These are phyloP conservation scores for Latheticus oryzae DNA, from an alignment of 2,888 invertebrate species.

Conservation along the genomic window DNA sequence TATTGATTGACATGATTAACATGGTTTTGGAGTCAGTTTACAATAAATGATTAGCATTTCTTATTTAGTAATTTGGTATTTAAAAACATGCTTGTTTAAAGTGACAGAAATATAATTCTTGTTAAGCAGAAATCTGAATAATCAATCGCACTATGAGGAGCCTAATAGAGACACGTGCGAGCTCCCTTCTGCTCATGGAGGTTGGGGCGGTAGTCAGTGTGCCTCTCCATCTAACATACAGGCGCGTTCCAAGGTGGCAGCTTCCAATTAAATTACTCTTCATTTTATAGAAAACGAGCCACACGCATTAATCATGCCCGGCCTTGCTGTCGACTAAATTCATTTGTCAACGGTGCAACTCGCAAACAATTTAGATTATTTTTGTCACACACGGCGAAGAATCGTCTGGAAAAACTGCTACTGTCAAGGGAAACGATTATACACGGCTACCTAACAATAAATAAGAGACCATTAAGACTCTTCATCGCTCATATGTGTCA, in stretches of 20 bases:
- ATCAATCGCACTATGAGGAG: conserved; percentile 39
- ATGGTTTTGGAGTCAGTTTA: no score
- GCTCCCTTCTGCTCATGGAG: conserved; percentile 20
- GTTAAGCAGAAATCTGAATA: conserved; percentile 43
- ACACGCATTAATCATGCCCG: conserved; percentile 52
- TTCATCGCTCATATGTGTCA: conserved; percentile 40
- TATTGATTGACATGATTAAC: no score
- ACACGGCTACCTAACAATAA: conserved; percentile 40
- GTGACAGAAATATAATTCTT: no score
- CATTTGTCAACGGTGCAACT: conserved; percentile 56
- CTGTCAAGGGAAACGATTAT: conserved; percentile 45
- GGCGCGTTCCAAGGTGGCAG: conserved; percentile 51
- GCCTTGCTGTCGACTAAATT: conserved; percentile 52
- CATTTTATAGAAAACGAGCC: conserved; percentile 54
- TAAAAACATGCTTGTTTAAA: no score
- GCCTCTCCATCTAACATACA: conserved; percentile 45
- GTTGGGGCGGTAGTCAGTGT: conserved; percentile 27
- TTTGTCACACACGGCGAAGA: conserved; percentile 52
- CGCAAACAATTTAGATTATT: conserved; percentile 57
- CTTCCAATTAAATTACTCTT: conserved; percentile 55
- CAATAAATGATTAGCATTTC: no score
- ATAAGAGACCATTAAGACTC: conserved; percentile 41
- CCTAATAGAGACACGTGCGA: conserved; percentile 44
- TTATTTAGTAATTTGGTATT: no score
- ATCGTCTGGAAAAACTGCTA: conserved; percentile 51